phyloP scores from a whole-genome alignment of 2,888 invertebrate genomes.

The Coleophora flavipennella region DNA sequence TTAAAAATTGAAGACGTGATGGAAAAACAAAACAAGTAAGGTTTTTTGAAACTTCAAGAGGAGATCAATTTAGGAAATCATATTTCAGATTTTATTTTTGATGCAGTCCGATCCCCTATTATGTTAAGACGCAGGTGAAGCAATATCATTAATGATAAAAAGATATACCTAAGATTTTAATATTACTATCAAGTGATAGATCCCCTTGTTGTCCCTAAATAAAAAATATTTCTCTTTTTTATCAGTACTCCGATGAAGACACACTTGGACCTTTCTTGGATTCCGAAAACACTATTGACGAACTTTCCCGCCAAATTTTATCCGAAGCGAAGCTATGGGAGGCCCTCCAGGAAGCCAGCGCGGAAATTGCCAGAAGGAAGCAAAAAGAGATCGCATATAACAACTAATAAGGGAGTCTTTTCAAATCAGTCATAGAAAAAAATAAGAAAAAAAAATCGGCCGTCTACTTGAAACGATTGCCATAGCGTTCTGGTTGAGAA shows the following conservation, averaged over 20 bases:
- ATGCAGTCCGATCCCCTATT: too few species aligned
- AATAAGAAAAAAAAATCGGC: constrained; percentile 9
- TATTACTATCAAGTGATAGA: too few species aligned
- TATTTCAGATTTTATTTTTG: too few species aligned
- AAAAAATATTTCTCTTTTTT: constrained; percentile 6
- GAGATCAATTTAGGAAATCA: too few species aligned
- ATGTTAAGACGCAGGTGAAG: too few species aligned
- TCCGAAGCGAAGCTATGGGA: constrained; percentile 86
- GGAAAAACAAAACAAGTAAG: too few species aligned
- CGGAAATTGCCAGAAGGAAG: constrained; percentile 77
- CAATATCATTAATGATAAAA: too few species aligned
- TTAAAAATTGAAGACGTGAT: too few species aligned
- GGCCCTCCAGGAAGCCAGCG: constrained; percentile 84
- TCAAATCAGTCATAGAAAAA: too few species aligned
- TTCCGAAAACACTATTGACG: constrained; percentile 80
- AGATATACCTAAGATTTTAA: too few species aligned
- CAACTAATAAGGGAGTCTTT: constrained; percentile 14
- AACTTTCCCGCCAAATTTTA: constrained; percentile 83
- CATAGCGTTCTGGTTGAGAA: constrained; percentile 27
- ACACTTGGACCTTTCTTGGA: constrained; percentile 77
- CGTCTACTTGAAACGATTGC: constrained; percentile 19
- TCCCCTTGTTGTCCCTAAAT: too few species aligned
- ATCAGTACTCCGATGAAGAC: constrained; percentile 68
- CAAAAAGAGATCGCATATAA: constrained; percentile 51
- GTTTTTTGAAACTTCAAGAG: too few species aligned